Evolutionary conservation across 2,113 vertebrate species (phyloP).

Genomic region (Thryonomys swinderianus): DNA sequence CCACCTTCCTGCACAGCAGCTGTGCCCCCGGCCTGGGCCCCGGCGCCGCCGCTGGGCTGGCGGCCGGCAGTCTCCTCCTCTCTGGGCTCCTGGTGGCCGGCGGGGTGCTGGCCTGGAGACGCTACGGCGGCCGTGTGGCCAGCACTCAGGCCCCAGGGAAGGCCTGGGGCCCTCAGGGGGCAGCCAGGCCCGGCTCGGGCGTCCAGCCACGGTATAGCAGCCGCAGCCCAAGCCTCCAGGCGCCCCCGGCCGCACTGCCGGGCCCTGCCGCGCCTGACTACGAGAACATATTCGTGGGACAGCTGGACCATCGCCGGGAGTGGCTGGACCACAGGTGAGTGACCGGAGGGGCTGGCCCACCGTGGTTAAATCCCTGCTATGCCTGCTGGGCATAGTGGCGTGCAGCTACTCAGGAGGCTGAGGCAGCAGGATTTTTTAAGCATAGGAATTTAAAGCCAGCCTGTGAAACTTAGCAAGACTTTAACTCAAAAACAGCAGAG

Average conservation of each 20-base stretch:
- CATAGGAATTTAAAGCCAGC: not conserved
- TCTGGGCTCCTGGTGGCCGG: not conserved
- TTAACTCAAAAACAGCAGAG: not conserved
- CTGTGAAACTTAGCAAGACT: not conserved
- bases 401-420: no score
- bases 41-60: accelerated
- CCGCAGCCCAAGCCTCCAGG: not conserved
- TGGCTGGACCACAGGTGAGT: conserved; percentile 51
- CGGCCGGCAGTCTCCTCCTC: not conserved
- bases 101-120: not conserved
- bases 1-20: not conserved
- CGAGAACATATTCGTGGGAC: conserved; percentile 82
- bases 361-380: not conserved
- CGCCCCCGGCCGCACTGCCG: accelerated
- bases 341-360: not conserved
- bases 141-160: not conserved
- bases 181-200: accelerated
- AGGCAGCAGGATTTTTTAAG: not conserved
- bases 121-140: accelerated
- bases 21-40: not conserved
- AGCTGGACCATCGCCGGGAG: accelerated
- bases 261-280: conserved; percentile 21
- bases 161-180: not conserved
- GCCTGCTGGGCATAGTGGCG: accelerated
- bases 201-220: conserved; percentile 78